Evolutionary conservation across 2,888 invertebrate species (phyloP).

Genomic region (Dryomyza anilis): DNA sequence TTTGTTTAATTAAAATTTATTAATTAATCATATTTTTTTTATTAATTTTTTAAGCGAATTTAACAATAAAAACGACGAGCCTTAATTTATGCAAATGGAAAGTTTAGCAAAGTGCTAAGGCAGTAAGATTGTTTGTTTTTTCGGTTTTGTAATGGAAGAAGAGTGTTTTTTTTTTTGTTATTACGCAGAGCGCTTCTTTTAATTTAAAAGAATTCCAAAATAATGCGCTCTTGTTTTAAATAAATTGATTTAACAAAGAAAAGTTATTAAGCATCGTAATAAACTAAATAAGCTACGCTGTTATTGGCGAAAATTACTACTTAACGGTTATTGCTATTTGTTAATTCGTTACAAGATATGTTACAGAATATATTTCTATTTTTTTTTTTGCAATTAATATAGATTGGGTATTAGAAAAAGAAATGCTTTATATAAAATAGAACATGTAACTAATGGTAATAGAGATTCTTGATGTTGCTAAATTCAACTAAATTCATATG

Average conservation of each 20-base stretch:
- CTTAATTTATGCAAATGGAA: not conserved
- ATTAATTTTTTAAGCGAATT: no score
- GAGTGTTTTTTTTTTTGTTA: not conserved
- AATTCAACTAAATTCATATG: not conserved
- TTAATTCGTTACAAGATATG: constrained; percentile 15
- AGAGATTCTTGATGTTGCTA: no score
- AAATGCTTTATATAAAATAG: no score
- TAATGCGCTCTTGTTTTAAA: not conserved
- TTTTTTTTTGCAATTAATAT: not conserved
- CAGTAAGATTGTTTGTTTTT: constrained; percentile 15
- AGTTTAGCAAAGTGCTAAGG: constrained; percentile 12
- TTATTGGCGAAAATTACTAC: constrained; percentile 13
- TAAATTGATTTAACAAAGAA: not conserved
- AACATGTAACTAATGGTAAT: no score
- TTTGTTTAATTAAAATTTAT: not conserved
- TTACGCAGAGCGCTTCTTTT: not conserved
- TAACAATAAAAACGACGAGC: not conserved
- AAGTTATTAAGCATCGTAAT: not conserved
- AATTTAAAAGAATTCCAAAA: not conserved
- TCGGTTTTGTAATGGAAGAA: constrained; percentile 14
- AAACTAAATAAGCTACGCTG: not conserved
- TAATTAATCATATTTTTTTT: no score
- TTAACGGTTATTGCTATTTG: constrained; percentile 18
- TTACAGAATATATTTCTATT: constrained; percentile 12
- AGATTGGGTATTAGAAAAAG: no score